Conservation (phyloP, 1,140 invertebrate species). For the Lerema accius region DNA sequence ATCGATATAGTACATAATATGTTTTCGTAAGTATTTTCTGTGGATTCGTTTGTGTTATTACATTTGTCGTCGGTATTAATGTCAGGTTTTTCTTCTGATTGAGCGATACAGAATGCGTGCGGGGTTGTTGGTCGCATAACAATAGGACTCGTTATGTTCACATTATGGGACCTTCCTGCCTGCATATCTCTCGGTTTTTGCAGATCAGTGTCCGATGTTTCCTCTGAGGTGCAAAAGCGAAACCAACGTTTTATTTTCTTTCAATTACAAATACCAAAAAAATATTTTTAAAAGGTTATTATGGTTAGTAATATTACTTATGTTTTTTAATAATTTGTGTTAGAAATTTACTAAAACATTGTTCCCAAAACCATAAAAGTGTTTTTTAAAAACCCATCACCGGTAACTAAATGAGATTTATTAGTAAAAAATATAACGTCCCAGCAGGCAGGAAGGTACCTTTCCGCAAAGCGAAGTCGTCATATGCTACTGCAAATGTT, state of each 20-base stretch:
- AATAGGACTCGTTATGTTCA: slow-evolving; percentile 66
- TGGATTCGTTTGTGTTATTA: slow-evolving; percentile 28
- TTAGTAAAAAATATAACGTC: slow-evolving; percentile 72
- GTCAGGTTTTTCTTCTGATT: slow-evolving; percentile 38
- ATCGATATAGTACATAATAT: slow-evolving; percentile 48
- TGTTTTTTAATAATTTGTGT: slow-evolving; percentile 41
- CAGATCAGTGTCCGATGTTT: slow-evolving; percentile 77
- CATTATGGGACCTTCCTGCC: slow-evolving; percentile 79
- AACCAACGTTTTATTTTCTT: slow-evolving; percentile 55
- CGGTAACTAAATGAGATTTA: slow-evolving; percentile 57
- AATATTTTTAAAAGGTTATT: slow-evolving; percentile 31
- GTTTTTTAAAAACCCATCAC: slow-evolving; percentile 70
- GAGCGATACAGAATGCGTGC: slow-evolving; percentile 58
- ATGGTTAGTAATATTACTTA: slow-evolving; percentile 41
- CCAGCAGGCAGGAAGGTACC: slow-evolving; percentile 83
- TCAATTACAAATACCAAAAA: slow-evolving; percentile 36
- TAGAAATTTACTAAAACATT: slow-evolving; percentile 39
- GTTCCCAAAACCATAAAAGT: slow-evolving; percentile 41
- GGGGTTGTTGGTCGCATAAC: slow-evolving; percentile 63
- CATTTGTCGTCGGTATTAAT: slow-evolving; percentile 25
- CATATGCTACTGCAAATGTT: slow-evolving; percentile 45
- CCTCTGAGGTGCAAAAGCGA: slow-evolving; percentile 81
- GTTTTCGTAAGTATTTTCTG: slow-evolving; percentile 68
- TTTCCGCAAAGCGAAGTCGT: slow-evolving; percentile 80
- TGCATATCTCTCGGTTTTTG: slow-evolving; percentile 76